Evolutionary conservation across 2,888 invertebrate genomes (phyloP), one percentile per base, ranked within the genome.

Genomic region (Ceramica pisi): DNA sequence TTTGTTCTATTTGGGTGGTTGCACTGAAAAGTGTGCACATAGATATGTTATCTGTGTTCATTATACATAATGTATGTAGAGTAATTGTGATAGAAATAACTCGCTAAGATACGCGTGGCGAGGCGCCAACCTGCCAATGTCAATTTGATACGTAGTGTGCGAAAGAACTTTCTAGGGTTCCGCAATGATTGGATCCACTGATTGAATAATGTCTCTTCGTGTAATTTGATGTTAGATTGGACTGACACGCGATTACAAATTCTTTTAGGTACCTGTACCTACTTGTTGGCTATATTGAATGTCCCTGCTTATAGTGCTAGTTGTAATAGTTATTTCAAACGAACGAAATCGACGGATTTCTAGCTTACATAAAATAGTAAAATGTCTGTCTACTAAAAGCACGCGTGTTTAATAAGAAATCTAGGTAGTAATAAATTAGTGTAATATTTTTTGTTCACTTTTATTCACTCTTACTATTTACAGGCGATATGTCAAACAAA

Each of bases 111-210:
- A 75, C 65, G 63, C 65, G 75, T 90, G 92, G 92, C 90, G 44
- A 62, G 61, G 75, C 78, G 92, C 92, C 92, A 92, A 86, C 57
- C 76, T 69, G 63, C 78, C 87, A 86, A 80, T 87, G 87, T 88
- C 86, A 83, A 80, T n/a, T n/a, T n/a, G n/a, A n/a, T 85, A 77
- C 60, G 81, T 67, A 78, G 68, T 72, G 69, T 68, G 75, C 78
- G 75, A 51, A 70, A 60, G 62, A 82, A 57, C 48, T 67, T 78
- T 81, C 50, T 79, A 80, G 82, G 57, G 79, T 73, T 80, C 83
- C 71, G 51, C 70, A 62, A 26, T n/a, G 4, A 44, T 59, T 62
- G 48, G 26, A 44, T 41, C 41, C 41, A 51, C 12, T 55, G 16
- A 60, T 55, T 50, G 14, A 35, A 48, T 59, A 46, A 51, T 35